Base-by-base conservation (phyloP, 2,113 vertebrate species). In the Phalacrocorax aristotelis region DNA sequence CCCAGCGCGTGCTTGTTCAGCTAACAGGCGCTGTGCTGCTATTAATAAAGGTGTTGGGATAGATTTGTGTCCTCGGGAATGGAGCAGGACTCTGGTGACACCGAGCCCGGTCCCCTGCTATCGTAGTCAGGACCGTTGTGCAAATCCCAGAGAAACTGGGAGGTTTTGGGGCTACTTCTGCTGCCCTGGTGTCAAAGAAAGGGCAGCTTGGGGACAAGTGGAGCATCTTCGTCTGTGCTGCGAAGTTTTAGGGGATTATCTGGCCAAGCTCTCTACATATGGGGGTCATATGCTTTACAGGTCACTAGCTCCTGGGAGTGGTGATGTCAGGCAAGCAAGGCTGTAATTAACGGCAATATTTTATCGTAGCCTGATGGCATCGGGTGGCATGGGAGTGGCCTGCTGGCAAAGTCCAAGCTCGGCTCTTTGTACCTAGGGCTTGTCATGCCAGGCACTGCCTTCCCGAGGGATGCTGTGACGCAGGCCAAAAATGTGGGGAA, bases 91-190 rank as follows among this genome's bases (percentile, higher is more conserved):
- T 15, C 48, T 46, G 36, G 26, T 38, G 78, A 2, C 60, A 42
- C n/a, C 4, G 1, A 54, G 40, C 38, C 42, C 4, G 0, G n/a
- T 11, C 15, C 52, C 26, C 57, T 42, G 52, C 22, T 51, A 5
- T 13, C 2, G 0, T 62, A 51, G 29, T 23, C 87, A 54, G 66
- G 13, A 46, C 25, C 32, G 0, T 7, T 55, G 19, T 4, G 14
- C 57, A 46, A 15, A 3, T 79, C 48, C 48, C 13, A 29, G 13
- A 29, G 44, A 36, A 91, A 27, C 26, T 14, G 10, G 29, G 6
- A 3, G 22, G 8, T 9, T 18, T 38, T 10, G 49, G 65, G 36
- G 30, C 46, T 49, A 4, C 3, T 71, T 62, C 70, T 82, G 58
- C 54, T 46, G 32, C n/a, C 32, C 42, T 22, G 38, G 4, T 36